A percentile compares a stretch with the other conserved stretches of the same genome.
Conservation (phyloP, 2,113 vertebrate species). For the Catharus bicknelli region DNA sequence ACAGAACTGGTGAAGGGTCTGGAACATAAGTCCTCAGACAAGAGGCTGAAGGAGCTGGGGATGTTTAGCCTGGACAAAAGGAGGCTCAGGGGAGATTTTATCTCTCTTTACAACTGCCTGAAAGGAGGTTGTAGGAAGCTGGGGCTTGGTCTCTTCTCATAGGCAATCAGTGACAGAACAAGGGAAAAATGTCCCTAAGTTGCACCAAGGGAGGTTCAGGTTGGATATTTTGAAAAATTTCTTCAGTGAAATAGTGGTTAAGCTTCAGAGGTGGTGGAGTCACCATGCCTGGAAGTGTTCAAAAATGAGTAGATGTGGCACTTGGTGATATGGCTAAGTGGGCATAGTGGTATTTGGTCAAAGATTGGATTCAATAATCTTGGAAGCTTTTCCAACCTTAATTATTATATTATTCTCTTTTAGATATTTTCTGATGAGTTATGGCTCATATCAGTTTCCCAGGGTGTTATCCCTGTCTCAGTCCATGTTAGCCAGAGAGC, state of each 20-base stretch:
- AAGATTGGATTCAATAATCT: neutral
- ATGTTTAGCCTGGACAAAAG: neutral
- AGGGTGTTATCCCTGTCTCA: neutral
- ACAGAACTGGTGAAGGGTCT: neutral
- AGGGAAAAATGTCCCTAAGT: neutral
- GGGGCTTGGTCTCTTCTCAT: neutral
- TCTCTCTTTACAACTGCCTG: neutral
- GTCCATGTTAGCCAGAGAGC: neutral
- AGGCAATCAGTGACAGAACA: rapidly evolving
- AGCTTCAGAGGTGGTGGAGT: neutral
- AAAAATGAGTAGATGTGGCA: rapidly evolving
- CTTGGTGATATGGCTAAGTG: neutral
- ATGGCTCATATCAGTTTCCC: neutral
- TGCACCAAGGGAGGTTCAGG: neutral
- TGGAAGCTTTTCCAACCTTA: neutral
- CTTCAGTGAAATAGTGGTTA: neutral
- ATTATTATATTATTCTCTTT: neutral
- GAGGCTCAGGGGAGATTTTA: too few species aligned
- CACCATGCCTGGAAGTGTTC: neutral
- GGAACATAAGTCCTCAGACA: neutral
- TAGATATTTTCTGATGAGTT: neutral
- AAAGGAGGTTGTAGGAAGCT: neutral
- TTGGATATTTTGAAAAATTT: neutral
- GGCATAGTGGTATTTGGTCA: neutral
- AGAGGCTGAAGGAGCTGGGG: neutral